Percentiles rank a stretch among this genome's conserved stretches.
phyloP scores from a whole-genome alignment of 2,888 invertebrate genomes.

The Palloptera scutellata region DNA sequence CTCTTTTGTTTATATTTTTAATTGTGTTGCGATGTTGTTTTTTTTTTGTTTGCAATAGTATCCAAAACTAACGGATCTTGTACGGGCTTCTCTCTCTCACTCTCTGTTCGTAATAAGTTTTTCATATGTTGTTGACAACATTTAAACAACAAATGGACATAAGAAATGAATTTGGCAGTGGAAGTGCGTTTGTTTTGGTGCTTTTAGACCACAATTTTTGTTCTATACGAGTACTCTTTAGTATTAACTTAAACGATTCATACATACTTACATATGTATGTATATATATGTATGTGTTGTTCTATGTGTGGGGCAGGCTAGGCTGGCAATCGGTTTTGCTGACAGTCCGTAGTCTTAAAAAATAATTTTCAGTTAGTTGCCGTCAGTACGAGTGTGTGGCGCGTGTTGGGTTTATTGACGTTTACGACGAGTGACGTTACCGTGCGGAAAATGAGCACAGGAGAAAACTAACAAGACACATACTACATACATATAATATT shows the following conservation, averaged over 20 bases:
- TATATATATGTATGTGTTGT: too few species aligned
- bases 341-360: neutral
- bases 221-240: neutral
- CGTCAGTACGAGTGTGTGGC: neutral
- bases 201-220: constrained; percentile 1
- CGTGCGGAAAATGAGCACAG: too few species aligned
- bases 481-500: too few species aligned
- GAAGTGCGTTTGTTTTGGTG: neutral
- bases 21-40: neutral
- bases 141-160: neutral
- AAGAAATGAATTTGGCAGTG: neutral
- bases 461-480: too few species aligned
- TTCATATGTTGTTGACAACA: neutral
- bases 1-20: neutral
- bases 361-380: neutral
- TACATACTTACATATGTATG: too few species aligned
- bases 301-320: too few species aligned
- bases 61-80: neutral
- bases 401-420: neutral
- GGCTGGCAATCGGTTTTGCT: neutral
- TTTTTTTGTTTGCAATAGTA: neutral
- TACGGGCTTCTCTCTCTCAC: neutral
- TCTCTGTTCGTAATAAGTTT: neutral
- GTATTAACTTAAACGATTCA: neutral
- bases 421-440: too few species aligned